Evolutionary conservation across 2,113 vertebrate species (phyloP), one percentile per base, ranked within the genome.

Genomic region (Syngnathus floridae): DNA sequence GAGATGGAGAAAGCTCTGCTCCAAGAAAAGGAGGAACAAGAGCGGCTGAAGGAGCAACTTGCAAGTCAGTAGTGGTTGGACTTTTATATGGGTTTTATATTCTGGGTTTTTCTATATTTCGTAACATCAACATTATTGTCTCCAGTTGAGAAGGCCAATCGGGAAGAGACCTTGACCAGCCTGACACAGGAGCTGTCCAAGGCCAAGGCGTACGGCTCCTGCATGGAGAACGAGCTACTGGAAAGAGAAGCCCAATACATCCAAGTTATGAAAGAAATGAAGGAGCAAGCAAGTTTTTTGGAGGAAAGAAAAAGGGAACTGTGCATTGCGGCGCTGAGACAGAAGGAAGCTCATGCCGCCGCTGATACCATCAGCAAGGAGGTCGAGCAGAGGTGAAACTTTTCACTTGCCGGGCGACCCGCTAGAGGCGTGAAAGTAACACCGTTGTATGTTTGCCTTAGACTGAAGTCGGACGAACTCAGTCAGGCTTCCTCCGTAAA

Each of bases 381-480:
- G 40, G 91, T 90, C 0, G 54, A 94, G 65, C 93, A 95, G 71
- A 88, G 85, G 96, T 97, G 26, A 87, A 58, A 65, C 64, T 46
- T 46, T 46, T 46, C 43, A 17, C 43, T 46, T 31, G 26, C 26
- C 26, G 26, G 26, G 26, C 26, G 26, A 26, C 26, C 26, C 26
- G 26, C 26, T 31, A 31, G 26, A 31, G 26, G 26, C 26, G 26
- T 31, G 26, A 31, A 31, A 31, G 26, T 31, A 31, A 31, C 3
- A 31, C 26, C 26, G 26, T 31, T 16, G 43, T 46, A 12, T 31
- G 6, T 26, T 17, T 31, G 2, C 26, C 26, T 31, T 31, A 98
- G 96, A 80, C 86, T 97, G 77, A 94, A 95, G 91, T 92, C 93
- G 40, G 93, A 98, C 86, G 95, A 97, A 48, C 88, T 90, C 61